phyloP scores from a whole-genome alignment of 2,113 vertebrate genomes.

The Oryzias javanicus region DNA sequence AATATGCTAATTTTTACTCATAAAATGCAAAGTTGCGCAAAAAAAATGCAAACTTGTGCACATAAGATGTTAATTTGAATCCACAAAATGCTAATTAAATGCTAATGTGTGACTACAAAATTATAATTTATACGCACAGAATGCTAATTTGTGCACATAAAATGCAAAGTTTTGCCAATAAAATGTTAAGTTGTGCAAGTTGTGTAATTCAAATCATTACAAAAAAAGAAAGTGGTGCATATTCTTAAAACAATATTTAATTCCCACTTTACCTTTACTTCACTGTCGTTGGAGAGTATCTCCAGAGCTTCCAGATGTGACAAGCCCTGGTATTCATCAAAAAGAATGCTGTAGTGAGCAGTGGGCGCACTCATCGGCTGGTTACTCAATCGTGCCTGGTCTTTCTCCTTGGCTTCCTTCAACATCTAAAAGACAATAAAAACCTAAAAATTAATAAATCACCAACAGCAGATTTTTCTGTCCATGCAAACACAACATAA shows the following conservation, averaged over 20 bases:
- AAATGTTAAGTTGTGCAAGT: too few relatives aligned
- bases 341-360: conserved; percentile 92
- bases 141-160: too few relatives aligned
- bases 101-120: too few relatives aligned
- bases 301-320: conserved; percentile 97
- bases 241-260: background rate
- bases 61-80: too few relatives aligned
- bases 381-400: conserved; percentile 84
- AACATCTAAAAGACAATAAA: conserved; percentile 80
- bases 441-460: background rate
- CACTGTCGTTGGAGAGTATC: conserved; percentile 97
- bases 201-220: too few relatives aligned
- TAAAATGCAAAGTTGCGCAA: too few relatives aligned
- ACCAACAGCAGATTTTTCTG: background rate
- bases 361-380: conserved; percentile 85
- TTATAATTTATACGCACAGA: too few relatives aligned
- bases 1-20: too few relatives aligned
- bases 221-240: background rate
- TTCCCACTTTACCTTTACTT: conserved; percentile 81
- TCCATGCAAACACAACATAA: background rate
- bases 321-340: conserved; percentile 96
- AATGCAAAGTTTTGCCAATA: too few relatives aligned
- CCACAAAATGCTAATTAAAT: too few relatives aligned
- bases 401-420: conserved; percentile 96
- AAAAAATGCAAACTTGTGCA: too few relatives aligned